A percentile compares a stretch with the other conserved stretches of the same genome.
Evolutionary conservation across 2,797 vertebrate genomes (phyloP).

Genomic region (Hephaestus fuliginosus): DNA sequence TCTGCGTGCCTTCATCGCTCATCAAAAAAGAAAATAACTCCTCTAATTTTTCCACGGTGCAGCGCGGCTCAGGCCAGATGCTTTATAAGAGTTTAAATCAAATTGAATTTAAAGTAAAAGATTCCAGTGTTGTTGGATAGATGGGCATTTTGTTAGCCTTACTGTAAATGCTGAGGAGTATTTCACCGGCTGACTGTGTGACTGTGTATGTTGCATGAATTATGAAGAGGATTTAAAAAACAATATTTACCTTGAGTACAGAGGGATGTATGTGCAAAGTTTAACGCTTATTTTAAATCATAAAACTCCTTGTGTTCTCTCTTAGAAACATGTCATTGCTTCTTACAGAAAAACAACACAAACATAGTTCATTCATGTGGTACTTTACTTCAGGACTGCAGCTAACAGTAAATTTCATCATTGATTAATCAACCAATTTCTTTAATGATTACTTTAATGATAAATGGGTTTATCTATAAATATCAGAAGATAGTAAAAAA

Average conservation of each 20-base stretch:
- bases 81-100: conserved; percentile 50
- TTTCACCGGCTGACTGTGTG: conserved; percentile 24
- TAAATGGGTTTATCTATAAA: not conserved
- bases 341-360: not conserved
- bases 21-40: conserved; percentile 66
- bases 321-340: not conserved
- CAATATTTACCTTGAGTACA: not conserved
- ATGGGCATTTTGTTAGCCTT: conserved; percentile 8
- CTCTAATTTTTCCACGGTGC: conserved; percentile 41
- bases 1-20: conserved; percentile 58
- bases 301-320: conserved; percentile 11
- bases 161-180: conserved; percentile 10
- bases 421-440: not conserved
- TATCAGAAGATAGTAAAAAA: not conserved
- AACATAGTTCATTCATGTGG: not conserved
- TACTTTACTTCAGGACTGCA: not conserved
- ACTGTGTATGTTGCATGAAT: conserved; percentile 7
- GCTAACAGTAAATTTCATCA: not conserved
- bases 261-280: not conserved
- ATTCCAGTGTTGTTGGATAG: conserved; percentile 48
- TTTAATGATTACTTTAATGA: not conserved
- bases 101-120: conserved; percentile 44
- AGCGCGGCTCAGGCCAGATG: not conserved
- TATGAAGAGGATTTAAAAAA: conserved; percentile 19
- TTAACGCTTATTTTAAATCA: conserved; percentile 8